Evolutionary conservation across 2,797 vertebrate genomes (phyloP), one percentile per base, ranked within the genome.

Genomic region (Oryzias sinensis): DNA sequence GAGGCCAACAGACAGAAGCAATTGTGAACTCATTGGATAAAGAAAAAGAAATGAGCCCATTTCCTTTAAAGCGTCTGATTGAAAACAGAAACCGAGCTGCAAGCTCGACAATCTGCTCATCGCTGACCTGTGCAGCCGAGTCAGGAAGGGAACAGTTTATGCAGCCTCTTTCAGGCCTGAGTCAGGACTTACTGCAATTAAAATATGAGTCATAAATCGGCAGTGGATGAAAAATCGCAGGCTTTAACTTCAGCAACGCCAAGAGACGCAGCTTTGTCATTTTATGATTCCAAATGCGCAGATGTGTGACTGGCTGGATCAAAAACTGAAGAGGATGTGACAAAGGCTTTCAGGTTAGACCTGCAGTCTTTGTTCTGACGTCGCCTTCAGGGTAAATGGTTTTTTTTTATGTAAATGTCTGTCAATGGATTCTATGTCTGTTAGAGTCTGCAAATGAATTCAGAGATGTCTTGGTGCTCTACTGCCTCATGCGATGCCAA

Each of bases 371-470:
- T 22, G 43, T 22, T 20, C 46, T 14, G 3, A 56, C 14, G 1
- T 54, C 56, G 49, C 11, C 4, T 53, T 49, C 60, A 55, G 62
- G 13, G 17, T 22, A 46, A 20, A 17, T 55, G 56, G 56, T 56
- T 79, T 77, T 47, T 59, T 60, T 43, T 42, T 47, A 22, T 2
- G 20, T 65, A 53, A 15, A 37, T 5, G 5, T 18, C 66, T 72
- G 70, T 65, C 2, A 6, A 16, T 44, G 5, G 0, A 11, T 9
- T 43, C 24, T 18, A 87, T 83, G 84, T 87, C 80, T 84, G 67
- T 48, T 73, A 22, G 70, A 70, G 79, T 84, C 91, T 91, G 89
- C 83, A 84, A 89, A 90, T 88, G 77, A 87, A 84, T 68, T 90
- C 86, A 86, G 78, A 53, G 72, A 74, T 74, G 81, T 64, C 65